Conservation (phyloP, 2,797 vertebrate genomes). For the Sparidentex hasta region DNA sequence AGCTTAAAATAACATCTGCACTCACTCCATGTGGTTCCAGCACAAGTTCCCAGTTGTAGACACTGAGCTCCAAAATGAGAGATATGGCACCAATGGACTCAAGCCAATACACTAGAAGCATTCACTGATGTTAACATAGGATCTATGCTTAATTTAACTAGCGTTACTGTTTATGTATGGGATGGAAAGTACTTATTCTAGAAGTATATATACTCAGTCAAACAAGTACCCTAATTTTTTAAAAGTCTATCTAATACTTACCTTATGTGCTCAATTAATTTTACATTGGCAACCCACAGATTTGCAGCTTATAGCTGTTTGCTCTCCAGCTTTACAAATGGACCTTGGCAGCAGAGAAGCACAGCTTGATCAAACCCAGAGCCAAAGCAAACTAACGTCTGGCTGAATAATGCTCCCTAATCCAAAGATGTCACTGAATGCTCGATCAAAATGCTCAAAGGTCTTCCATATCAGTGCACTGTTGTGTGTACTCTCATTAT, state of each 20-base stretch:
- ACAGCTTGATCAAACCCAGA: conserved; percentile 59
- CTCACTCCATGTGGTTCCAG: conserved; percentile 30
- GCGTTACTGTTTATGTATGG: conserved; percentile 11
- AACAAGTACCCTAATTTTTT: conserved; percentile 36
- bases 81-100: conserved; percentile 24
- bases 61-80: conserved; percentile 24
- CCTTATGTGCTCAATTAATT: conserved; percentile 48
- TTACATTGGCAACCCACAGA: conserved; percentile 41
- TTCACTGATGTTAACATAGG: conserved; percentile 34
- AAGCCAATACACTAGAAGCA: conserved; percentile 23
- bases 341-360: conserved; percentile 64
- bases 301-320: conserved; percentile 65
- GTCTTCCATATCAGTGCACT: conserved; percentile 23
- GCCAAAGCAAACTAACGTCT: conserved; percentile 70
- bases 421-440: conserved; percentile 63
- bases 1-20: conserved; percentile 59
- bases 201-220: neutral
- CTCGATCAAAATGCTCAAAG: conserved; percentile 49
- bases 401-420: conserved; percentile 62
- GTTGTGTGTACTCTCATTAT: conserved; percentile 28
- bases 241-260: conserved; percentile 26
- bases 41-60: conserved; percentile 33
- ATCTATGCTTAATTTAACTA: conserved; percentile 42
- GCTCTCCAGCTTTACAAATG: conserved; percentile 65
- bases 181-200: conserved; percentile 29